phyloP scores from a whole-genome alignment of 1,140 invertebrate genomes.

The Drosophila pseudoananassae region DNA sequence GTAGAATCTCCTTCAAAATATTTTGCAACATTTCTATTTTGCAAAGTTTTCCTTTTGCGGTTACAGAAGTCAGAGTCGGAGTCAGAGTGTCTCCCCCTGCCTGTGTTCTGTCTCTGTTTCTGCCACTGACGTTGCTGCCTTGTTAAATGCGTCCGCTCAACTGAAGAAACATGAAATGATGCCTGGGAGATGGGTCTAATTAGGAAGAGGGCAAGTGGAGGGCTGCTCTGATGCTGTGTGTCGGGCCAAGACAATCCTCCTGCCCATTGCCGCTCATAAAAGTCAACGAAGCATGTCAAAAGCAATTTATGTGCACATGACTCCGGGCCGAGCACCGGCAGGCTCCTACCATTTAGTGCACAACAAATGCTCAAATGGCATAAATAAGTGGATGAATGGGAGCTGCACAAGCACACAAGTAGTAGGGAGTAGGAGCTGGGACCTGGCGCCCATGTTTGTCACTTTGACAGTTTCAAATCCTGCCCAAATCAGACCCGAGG shows the following conservation, averaged over 20 bases:
- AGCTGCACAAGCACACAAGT: not conserved
- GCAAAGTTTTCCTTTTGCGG: slow-evolving; percentile 37
- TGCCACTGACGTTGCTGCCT: slow-evolving; percentile 42
- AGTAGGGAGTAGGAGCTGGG: not conserved
- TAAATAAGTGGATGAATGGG: slow-evolving; percentile 62
- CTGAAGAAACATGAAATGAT: slow-evolving; percentile 9
- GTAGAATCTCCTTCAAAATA: slow-evolving; percentile 38
- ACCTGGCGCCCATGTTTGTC: slow-evolving; percentile 59
- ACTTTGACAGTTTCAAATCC: slow-evolving; percentile 79
- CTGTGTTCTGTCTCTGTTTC: not conserved
- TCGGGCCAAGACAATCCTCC: slow-evolving; percentile 68
- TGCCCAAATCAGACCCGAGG: slow-evolving; percentile 22
- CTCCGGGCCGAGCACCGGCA: not conserved
- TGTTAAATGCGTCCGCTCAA: slow-evolving; percentile 50
- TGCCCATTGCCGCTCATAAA: slow-evolving; percentile 64
- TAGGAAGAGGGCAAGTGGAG: slow-evolving; percentile 28
- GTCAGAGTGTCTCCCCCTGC: not conserved
- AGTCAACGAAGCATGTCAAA: slow-evolving; percentile 79
- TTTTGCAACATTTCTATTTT: slow-evolving; percentile 75
- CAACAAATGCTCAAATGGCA: slow-evolving; percentile 75
- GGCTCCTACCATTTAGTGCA: slow-evolving; percentile 47
- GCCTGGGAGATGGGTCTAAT: slow-evolving; percentile 40
- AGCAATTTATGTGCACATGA: slow-evolving; percentile 74
- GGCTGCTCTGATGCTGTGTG: slow-evolving; percentile 38
- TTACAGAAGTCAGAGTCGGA: slow-evolving; percentile 4